These are phyloP conservation scores for Fregetta grallaria DNA, from an alignment of 2,113 vertebrate genomes.

Conservation along the genomic window DNA sequence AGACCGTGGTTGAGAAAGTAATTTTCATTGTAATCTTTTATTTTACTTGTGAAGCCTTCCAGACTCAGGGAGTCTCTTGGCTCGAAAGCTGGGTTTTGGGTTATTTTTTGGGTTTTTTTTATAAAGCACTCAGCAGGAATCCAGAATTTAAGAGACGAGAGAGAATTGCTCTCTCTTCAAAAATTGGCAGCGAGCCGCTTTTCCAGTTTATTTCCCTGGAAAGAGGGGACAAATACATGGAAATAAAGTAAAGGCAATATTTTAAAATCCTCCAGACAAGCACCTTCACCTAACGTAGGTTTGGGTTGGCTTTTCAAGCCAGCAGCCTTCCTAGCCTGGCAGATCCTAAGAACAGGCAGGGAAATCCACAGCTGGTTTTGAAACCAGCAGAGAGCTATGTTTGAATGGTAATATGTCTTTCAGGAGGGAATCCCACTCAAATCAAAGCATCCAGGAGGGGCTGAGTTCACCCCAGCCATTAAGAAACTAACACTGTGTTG, in stretches of 20 bases:
- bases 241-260: background rate
- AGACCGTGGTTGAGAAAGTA: background rate
- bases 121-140: slow-evolving; percentile 2
- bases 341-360: background rate
- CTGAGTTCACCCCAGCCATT: background rate
- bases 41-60: background rate
- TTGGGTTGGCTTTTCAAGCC: background rate
- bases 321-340: background rate
- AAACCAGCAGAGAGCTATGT: background rate
- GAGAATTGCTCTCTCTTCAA: slow-evolving; percentile 5
- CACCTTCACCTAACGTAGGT: background rate
- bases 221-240: background rate
- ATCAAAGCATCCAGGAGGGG: background rate
- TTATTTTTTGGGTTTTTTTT: background rate
- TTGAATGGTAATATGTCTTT: accelerated
- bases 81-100: background rate
- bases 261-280: background rate
- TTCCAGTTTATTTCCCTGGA: slow-evolving; percentile 38
- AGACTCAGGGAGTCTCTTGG: background rate
- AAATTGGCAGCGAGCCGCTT: background rate
- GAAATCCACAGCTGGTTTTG: background rate
- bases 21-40: background rate
- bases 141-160: slow-evolving; percentile 17
- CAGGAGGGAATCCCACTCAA: background rate
- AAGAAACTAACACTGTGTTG: accelerated